Percentiles rank a stretch among this genome's conserved stretches.
Evolutionary conservation across 1,140 invertebrate species (phyloP).

Genomic region (Triops cancriformis): DNA sequence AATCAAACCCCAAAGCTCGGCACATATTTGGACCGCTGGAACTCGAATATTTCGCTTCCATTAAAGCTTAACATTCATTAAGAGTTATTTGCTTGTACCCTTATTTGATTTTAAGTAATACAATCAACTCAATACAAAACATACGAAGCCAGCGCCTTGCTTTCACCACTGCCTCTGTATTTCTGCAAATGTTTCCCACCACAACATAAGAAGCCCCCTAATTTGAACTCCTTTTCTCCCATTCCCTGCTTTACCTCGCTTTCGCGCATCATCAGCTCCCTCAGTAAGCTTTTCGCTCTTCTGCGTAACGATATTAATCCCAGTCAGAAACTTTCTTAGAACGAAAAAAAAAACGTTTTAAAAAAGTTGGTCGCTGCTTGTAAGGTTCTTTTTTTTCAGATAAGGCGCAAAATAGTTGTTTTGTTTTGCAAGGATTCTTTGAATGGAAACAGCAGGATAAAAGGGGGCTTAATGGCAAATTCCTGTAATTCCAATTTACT

Average conservation of each 20-base stretch:
- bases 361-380: neutral
- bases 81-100: neutral
- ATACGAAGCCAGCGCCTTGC: neutral
- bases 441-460: neutral
- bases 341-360: neutral
- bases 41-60: constrained; percentile 2
- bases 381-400: neutral
- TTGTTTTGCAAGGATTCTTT: neutral
- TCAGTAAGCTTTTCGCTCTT: neutral
- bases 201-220: constrained; percentile 12
- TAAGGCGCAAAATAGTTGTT: neutral
- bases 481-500: constrained; percentile 7
- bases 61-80: neutral
- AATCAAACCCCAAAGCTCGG: constrained; percentile 16
- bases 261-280: neutral
- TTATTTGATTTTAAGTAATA: too few relatives aligned
- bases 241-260: constrained; percentile 23
- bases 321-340: neutral
- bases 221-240: constrained; percentile 8
- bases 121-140: neutral
- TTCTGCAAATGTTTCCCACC: constrained; percentile 29
- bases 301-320: neutral
- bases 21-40: constrained; percentile 27
- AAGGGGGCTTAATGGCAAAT: constrained; percentile 14
- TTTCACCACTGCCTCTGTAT: constrained; percentile 31